Evolutionary conservation across 2,888 invertebrate genomes (phyloP).

Genomic region (Drosophila niveifrons): DNA sequence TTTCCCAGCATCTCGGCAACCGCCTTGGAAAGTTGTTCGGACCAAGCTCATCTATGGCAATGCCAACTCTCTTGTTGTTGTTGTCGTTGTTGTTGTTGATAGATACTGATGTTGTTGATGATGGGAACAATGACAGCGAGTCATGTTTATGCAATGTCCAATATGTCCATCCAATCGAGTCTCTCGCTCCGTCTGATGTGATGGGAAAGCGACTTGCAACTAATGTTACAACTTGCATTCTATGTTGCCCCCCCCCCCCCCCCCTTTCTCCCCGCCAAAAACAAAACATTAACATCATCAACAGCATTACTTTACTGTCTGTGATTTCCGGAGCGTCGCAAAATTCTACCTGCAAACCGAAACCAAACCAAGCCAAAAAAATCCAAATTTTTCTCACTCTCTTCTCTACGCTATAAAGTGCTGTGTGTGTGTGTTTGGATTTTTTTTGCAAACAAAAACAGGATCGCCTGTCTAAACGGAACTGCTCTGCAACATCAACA

Average conservation of each 20-base stretch:
- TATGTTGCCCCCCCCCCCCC: no score
- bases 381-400: constrained; percentile 12
- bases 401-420: neutral
- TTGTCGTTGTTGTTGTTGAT: constrained; percentile 20
- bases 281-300: constrained; percentile 16
- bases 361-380: constrained; percentile 1
- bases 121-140: constrained; percentile 64
- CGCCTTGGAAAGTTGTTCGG: constrained; percentile 63
- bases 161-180: constrained; percentile 63
- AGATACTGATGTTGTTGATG: constrained; percentile 36
- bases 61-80: constrained; percentile 45
- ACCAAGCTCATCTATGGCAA: constrained; percentile 56
- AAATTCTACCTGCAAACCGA: constrained; percentile 49
- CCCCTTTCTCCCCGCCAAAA: neutral
- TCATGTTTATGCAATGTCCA: constrained; percentile 74
- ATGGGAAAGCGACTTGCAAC: constrained; percentile 46
- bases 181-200: constrained; percentile 6
- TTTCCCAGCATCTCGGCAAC: constrained; percentile 59
- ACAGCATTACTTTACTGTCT: constrained; percentile 37
- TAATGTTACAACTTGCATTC: constrained; percentile 24
- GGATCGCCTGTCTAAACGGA: constrained; percentile 65
- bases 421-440: neutral
- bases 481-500: constrained; percentile 64
- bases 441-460: constrained; percentile 43
- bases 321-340: constrained; percentile 51